phyloP scores from a whole-genome alignment of 2,888 invertebrate genomes.

The Emmelina monodactyla region DNA sequence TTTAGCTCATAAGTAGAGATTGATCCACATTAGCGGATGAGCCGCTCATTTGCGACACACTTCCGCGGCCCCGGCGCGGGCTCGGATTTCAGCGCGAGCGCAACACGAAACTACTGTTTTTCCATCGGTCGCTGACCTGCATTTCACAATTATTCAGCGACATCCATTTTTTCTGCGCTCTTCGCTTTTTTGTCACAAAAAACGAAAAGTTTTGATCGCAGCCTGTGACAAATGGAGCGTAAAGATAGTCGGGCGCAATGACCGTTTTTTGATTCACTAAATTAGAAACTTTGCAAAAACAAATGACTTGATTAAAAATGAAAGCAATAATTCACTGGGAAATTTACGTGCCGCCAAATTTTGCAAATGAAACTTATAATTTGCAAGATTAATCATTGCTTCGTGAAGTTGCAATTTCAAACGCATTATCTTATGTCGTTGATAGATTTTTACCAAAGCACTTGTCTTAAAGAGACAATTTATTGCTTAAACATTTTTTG shows the following conservation, averaged over 20 bases:
- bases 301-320: conserved; percentile 32
- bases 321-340: conserved; percentile 28
- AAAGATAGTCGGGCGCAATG: conserved; percentile 30
- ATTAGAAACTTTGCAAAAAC: conserved; percentile 26
- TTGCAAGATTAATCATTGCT: too few species aligned
- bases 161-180: conserved; percentile 21
- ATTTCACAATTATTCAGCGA: conserved; percentile 30
- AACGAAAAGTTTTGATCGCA: conserved; percentile 14
- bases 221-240: conserved; percentile 28
- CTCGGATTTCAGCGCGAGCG: conserved; percentile 28
- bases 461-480: too few species aligned
- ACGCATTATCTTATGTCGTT: too few species aligned
- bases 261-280: conserved; percentile 27
- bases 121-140: conserved; percentile 39
- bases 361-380: conserved; percentile 23
- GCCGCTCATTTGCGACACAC: conserved; percentile 16
- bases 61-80: conserved; percentile 17
- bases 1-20: too few species aligned
- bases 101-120: conserved; percentile 25
- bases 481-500: too few species aligned
- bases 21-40: too few species aligned
- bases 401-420: too few species aligned
- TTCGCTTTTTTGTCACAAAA: conserved; percentile 22
- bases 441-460: too few species aligned
- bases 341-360: conserved; percentile 28